A percentile compares a stretch with the other conserved stretches of the same genome.
Evolutionary conservation across 2,797 vertebrate genomes (phyloP).

Genomic region (Hyperoplus lanceolatus): DNA sequence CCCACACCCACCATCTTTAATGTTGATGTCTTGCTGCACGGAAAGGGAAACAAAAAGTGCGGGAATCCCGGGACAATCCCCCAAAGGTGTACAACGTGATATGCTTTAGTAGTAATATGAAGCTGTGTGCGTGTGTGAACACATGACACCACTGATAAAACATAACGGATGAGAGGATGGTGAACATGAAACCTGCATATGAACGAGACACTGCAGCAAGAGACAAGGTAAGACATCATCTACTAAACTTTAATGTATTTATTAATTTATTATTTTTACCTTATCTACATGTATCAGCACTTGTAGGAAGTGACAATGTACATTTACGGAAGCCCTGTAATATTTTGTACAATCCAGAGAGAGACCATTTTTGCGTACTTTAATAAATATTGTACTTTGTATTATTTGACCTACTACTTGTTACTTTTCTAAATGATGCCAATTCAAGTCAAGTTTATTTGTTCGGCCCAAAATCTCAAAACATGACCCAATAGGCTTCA

Average conservation of each 20-base stretch:
- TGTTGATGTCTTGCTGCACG: background rate
- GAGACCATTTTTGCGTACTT: background rate
- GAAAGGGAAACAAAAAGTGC: conserved; percentile 46
- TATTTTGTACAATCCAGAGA: too few relatives aligned
- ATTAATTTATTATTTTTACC: background rate
- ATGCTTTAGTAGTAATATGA: conserved; percentile 21
- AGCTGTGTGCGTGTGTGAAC: conserved; percentile 12
- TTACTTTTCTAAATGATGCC: too few relatives aligned
- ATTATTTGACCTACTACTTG: background rate
- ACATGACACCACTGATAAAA: conserved; percentile 42
- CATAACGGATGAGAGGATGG: conserved; percentile 42
- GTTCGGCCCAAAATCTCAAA: too few relatives aligned
- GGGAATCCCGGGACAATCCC: conserved; percentile 62
- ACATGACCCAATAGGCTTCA: too few relatives aligned
- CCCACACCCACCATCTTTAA: background rate
- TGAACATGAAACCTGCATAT: conserved; percentile 50
- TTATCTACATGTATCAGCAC: background rate
- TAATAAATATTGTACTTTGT: background rate
- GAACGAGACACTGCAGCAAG: background rate
- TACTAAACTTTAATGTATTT: accelerated
- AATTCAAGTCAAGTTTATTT: too few relatives aligned
- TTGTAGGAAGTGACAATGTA: background rate
- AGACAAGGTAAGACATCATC: conserved; percentile 54
- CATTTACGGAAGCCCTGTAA: background rate
- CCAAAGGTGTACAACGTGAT: background rate